phyloP scores from a whole-genome alignment of 2,888 invertebrate species.

The Drosophila cracens region DNA sequence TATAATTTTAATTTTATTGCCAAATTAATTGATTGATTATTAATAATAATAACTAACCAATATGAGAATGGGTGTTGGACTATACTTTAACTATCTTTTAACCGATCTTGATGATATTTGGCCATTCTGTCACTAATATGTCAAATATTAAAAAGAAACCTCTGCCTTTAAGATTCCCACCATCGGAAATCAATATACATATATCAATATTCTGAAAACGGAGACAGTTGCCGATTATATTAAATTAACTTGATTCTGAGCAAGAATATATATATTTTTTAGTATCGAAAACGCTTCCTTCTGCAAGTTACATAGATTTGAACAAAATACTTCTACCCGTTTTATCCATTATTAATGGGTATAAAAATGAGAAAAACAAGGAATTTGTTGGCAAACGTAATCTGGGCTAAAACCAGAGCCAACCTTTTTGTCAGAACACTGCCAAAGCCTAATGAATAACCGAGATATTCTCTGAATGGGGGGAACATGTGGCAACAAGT shows the following conservation, averaged over 20 bases:
- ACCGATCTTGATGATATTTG: neutral
- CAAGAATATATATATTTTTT: neutral
- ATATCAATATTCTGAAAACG: neutral
- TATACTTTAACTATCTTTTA: neutral
- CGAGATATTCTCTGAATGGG: constrained; percentile 1
- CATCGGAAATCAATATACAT: neutral
- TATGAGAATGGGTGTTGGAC: neutral
- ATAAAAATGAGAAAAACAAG: neutral
- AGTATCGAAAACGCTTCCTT: neutral
- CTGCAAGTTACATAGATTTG: neutral
- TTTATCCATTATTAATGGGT: neutral
- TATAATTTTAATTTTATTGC: neutral
- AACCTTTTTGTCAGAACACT: constrained; percentile 36
- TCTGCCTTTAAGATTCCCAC: neutral
- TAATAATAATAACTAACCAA: neutral
- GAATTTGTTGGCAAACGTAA: constrained; percentile 44
- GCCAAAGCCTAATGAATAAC: constrained; percentile 59
- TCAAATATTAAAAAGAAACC: neutral
- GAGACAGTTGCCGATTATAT: neutral
- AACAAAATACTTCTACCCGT: neutral
- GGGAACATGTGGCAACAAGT: constrained; percentile 27
- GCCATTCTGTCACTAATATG: too few relatives aligned
- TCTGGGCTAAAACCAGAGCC: constrained; percentile 19
- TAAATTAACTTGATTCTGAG: neutral
- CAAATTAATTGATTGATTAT: neutral